phyloP scores from a whole-genome alignment of 2,797 vertebrate genomes.

The Chiloscyllium punctatum region DNA sequence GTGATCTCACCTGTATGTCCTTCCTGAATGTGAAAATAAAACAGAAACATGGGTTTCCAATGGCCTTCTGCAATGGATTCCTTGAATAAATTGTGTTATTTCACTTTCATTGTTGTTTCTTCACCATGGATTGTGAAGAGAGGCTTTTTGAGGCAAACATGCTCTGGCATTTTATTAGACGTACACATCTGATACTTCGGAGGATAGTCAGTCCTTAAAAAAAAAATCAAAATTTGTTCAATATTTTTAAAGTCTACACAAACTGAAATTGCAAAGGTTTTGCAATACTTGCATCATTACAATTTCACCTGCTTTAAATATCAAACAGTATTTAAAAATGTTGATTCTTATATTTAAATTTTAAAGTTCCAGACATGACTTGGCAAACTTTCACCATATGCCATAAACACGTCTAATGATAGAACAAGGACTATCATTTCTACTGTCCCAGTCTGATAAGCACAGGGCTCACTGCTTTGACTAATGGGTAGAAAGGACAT shows the following conservation, averaged over 20 bases:
- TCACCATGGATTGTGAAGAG: neutral
- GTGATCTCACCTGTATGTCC: neutral
- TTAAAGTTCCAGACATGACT: neutral
- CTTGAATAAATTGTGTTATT: neutral
- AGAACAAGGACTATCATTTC: neutral
- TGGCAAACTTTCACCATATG: neutral
- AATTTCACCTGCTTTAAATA: no score
- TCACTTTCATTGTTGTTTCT: neutral
- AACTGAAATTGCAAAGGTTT: neutral
- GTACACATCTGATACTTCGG: neutral
- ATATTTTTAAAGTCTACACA: neutral
- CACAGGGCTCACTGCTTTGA: neutral
- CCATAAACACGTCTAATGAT: neutral
- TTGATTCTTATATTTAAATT: neutral
- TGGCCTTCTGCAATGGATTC: neutral
- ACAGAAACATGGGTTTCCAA: neutral
- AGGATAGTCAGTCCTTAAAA: neutral
- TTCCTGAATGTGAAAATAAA: neutral
- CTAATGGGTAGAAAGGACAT: neutral
- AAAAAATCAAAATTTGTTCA: neutral
- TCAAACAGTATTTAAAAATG: neutral
- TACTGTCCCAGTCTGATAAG: neutral
- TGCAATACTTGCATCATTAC: neutral
- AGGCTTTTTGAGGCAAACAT: neutral
- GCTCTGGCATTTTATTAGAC: neutral